phyloP scores from a whole-genome alignment of 1,140 invertebrate species.

The Aphis gossypii region DNA sequence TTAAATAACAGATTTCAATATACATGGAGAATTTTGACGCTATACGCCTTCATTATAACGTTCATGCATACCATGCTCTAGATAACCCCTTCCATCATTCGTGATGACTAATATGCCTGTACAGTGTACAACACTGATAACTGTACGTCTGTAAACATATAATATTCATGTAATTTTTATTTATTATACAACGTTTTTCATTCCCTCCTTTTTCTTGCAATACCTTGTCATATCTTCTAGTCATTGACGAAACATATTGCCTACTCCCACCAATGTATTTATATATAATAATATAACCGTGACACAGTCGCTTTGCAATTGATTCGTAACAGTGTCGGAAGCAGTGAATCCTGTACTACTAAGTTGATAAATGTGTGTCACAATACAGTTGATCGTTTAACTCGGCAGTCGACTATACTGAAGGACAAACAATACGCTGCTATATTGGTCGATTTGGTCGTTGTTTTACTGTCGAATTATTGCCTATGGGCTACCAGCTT shows the following conservation, averaged over 20 bases:
- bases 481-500: neutral
- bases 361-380: conserved; percentile 28
- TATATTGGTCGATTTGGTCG: neutral
- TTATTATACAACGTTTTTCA: neutral
- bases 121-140: neutral
- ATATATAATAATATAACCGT: neutral
- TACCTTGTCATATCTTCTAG: neutral
- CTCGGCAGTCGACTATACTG: neutral
- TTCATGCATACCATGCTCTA: neutral
- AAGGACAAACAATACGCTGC: neutral
- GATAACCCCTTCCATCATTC: conserved; percentile 6
- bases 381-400: neutral
- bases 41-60: neutral
- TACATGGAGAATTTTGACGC: neutral
- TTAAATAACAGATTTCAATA: neutral
- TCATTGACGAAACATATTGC: neutral
- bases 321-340: conserved; percentile 6
- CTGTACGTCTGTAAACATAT: neutral
- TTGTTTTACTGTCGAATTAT: neutral
- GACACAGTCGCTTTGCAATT: neutral
- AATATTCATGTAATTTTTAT: neutral
- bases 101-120: neutral
- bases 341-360: neutral
- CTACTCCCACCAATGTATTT: neutral
- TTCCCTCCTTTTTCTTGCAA: conserved; percentile 6